Evolutionary conservation across 2,888 invertebrate genomes (phyloP), one percentile per base, ranked within the genome.

Genomic region (Xestia sexstrigata): DNA sequence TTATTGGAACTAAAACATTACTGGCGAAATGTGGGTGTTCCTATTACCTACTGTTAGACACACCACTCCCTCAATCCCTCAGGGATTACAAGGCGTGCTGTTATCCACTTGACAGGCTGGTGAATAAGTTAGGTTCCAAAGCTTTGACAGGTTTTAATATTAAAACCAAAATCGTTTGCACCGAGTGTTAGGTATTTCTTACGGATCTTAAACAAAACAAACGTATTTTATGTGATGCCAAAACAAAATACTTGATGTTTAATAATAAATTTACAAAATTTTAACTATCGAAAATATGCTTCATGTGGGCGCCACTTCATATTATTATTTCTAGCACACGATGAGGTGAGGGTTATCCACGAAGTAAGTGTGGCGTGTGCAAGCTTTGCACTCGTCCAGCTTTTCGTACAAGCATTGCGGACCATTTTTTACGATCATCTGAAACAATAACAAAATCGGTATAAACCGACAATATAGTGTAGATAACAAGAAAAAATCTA

Each of bases 361-460:
- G 11, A 69, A 30, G 39, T 69, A 69, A 1, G 2, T 0, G 52
- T 73, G 73, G 20, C 15, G 0, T 15, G 73, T 69, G 39, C 20
- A 4, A 26, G 0, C 39, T 15, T 9, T 1, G 0, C 15, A 0
- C 2, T 9, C 0, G 0, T 1, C 11, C 11, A 73, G 52, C 9
- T 15, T 0, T 0, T 26, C 20, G 26, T 42, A 17, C 39, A 73
- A 6, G 23, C 73, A 73, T 4, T 69, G 0, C 26, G 73, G 69
- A 23, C 11, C 9, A 3, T 6, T 0, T 0, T 2, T 9, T 15
- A 73, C 42, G 26, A 73, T 70, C 0, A 2, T 0, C 73, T 73
- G 73, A 26, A 73, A 73, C 35, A 55, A 55, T 23, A 74, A 17
- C 8, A 70, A 52, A 70, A 70, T 13, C 26, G 4, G 26, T 20